Evolutionary conservation across 2,888 invertebrate genomes (phyloP).

Genomic region (Drosophila cracens): DNA sequence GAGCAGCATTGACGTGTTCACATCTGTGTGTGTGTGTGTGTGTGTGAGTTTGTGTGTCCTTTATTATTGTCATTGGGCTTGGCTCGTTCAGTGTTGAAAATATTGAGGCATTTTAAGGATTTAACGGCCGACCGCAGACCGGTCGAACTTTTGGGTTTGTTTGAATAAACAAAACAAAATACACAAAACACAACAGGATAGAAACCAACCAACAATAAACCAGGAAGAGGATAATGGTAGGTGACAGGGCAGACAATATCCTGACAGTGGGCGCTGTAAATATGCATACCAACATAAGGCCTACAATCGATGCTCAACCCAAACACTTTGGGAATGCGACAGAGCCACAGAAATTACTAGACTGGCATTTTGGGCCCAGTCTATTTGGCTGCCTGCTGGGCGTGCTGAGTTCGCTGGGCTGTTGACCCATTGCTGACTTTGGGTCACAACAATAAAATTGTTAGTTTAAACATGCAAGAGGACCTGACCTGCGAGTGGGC

Average conservation of each 20-base stretch:
- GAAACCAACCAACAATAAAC: constrained; percentile 60
- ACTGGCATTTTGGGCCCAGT: constrained; percentile 21
- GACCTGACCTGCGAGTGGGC: constrained; percentile 11
- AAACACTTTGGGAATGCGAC: constrained; percentile 25
- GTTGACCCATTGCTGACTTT: constrained; percentile 52
- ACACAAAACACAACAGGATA: constrained; percentile 28
- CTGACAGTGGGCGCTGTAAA: constrained; percentile 17
- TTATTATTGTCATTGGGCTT: constrained; percentile 40
- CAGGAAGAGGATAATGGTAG: constrained; percentile 28
- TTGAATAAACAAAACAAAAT: constrained; percentile 68
- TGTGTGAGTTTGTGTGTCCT: constrained; percentile 20
- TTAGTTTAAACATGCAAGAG: constrained; percentile 68
- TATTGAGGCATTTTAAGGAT: constrained; percentile 75
- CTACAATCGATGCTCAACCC: constrained; percentile 43
- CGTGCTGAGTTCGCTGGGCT: constrained; percentile 4
- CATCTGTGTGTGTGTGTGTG: not conserved
- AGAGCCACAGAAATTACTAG: constrained; percentile 1
- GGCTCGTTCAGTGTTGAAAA: constrained; percentile 44
- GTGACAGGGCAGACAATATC: constrained; percentile 1
- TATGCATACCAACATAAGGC: constrained; percentile 36
- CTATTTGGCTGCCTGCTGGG: constrained; percentile 5
- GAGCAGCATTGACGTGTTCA: constrained; percentile 48
- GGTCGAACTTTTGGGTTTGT: constrained; percentile 52
- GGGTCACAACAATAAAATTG: constrained; percentile 66
- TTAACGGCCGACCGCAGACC: constrained; percentile 65